A percentile compares a stretch with the other conserved stretches of the same genome.
Evolutionary conservation across 2,888 invertebrate genomes (phyloP).

Genomic region (Caradrina clavipalpis): DNA sequence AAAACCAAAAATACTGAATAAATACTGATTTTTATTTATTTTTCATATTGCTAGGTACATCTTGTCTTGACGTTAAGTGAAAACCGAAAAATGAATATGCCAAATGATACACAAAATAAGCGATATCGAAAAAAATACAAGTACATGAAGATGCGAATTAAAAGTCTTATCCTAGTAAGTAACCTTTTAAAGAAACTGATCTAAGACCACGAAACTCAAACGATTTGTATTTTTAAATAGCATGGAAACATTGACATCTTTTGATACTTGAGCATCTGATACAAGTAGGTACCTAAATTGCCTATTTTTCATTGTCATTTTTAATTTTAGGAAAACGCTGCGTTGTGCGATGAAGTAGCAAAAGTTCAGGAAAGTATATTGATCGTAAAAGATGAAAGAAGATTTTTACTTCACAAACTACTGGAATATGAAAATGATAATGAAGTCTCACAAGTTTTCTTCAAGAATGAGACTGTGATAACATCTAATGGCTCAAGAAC

Average conservation of each 20-base stretch:
- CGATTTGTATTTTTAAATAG: neutral
- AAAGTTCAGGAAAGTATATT: constrained; percentile 95
- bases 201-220: neutral
- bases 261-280: neutral
- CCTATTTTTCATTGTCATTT: no score
- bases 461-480: constrained; percentile 71
- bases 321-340: constrained; percentile 94
- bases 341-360: constrained; percentile 96
- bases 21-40: no score
- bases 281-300: neutral
- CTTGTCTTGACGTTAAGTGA: neutral
- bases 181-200: neutral
- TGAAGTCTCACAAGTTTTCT: constrained; percentile 72
- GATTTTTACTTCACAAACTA: constrained; percentile 94
- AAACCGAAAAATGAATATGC: constrained; percentile 68
- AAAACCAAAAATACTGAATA: no score
- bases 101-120: constrained; percentile 77
- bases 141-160: constrained; percentile 92
- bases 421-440: constrained; percentile 92
- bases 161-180: constrained; percentile 93
- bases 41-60: no score
- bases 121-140: constrained; percentile 92
- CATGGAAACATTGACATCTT: neutral
- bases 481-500: constrained; percentile 77
- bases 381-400: constrained; percentile 95